Evolutionary conservation across 2,797 vertebrate species (phyloP).

Genomic region (Potorous gilbertii): DNA sequence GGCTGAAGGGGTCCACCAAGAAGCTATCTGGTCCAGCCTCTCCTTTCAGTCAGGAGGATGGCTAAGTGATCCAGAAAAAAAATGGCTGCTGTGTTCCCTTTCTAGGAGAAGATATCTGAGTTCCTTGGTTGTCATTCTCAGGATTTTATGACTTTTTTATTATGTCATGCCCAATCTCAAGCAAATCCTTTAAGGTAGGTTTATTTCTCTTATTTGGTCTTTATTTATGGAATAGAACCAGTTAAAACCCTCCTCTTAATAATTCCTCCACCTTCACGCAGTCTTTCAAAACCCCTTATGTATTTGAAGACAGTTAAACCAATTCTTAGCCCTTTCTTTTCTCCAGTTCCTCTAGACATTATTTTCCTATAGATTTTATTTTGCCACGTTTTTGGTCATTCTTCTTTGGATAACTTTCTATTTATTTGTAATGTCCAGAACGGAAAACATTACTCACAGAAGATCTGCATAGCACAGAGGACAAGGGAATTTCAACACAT

Average conservation of each 20-base stretch:
- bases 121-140: neutral
- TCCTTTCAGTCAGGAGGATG: neutral
- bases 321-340: slow-evolving; percentile 32
- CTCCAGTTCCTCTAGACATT: slow-evolving; percentile 31
- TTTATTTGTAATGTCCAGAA: slow-evolving; percentile 42
- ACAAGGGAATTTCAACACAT: slow-evolving; percentile 66
- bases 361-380: neutral
- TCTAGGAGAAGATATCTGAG: neutral
- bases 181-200: neutral
- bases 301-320: slow-evolving; percentile 42
- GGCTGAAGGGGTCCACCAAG: neutral
- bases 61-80: slow-evolving; percentile 22
- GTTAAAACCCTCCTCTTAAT: slow-evolving; percentile 33
- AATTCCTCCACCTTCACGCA: neutral
- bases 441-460: slow-evolving; percentile 53
- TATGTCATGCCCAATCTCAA: slow-evolving; percentile 15
- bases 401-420: neutral
- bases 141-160: slow-evolving; percentile 8
- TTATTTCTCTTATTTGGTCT: slow-evolving; percentile 28
- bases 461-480: slow-evolving; percentile 57
- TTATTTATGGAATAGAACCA: neutral
- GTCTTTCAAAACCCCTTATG: slow-evolving; percentile 3
- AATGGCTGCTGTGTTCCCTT: neutral
- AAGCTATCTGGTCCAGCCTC: slow-evolving; percentile 34
- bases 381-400: neutral